Evolutionary conservation across 2,797 vertebrate genomes (phyloP), one percentile per base, ranked within the genome.

Genomic region (Ctenosaura bakeri): DNA sequence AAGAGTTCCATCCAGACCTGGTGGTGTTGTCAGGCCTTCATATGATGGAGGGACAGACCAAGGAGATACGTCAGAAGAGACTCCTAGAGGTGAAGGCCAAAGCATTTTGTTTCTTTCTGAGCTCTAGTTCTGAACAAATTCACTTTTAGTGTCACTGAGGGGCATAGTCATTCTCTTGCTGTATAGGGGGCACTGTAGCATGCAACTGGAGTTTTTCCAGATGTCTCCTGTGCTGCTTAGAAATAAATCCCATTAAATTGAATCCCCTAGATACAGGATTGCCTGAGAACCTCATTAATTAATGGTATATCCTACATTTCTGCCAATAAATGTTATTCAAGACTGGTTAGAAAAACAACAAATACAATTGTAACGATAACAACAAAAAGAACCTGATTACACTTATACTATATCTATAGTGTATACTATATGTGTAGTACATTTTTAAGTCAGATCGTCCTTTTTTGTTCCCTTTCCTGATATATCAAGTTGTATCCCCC

Each of bases 21-120:
- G 98, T 99, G 89, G 98, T 99, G 52, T 97, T 99, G 86, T 99
- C 99, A 0, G 99, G 99, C 32, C 97, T 99, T 74, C 99, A 99
- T 96, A 99, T 99, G 99, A 99, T 99, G 99, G 99, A 99, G 94
- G 99, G 99, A 82, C 98, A 98, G 95, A 98, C 98, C 94, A 97
- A 97, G 38, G 97, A 98, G 89, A 93, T 98, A 82, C 98, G 98
- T 95, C 97, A 98, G 94, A 97, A 97, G 50, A 97, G 99, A 4
- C 98, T 99, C 56, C 95, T 98, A 93, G 98, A 99, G 98, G 99
- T 99, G 93, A 96, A 79, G 29, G 18, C 5, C 52, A 8, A 46
- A 74, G 29, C 1, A 26, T 20, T 80, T 38, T 46, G 64, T 29
- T 0, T 1, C 74, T 42, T 76, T 42, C 80, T 76, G 38, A 0